Base-by-base conservation (phyloP, 2,797 vertebrate species). In the Gymnopithys bicolor region DNA sequence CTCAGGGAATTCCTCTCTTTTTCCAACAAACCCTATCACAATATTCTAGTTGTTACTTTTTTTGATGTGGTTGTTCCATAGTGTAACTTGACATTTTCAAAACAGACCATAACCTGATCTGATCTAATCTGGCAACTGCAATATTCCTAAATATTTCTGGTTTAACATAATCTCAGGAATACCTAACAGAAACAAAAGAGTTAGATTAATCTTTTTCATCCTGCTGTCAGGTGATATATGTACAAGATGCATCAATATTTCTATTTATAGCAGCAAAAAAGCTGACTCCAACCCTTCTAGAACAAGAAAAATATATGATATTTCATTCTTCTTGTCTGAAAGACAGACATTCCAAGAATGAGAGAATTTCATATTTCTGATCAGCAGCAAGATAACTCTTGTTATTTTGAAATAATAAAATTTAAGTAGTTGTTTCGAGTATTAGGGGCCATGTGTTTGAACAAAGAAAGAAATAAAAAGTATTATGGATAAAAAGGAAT, bases 131-230 rank as follows among this genome's bases (percentile, higher is more conserved):
- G 84, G 45, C 45, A 86, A 37, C 58, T 43, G 19, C 87, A 81
- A 24, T 91, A 69, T 92, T 86, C 37, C 62, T 39, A 75, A 88
- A 75, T 91, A 68, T 83, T 91, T 87, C 32, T 49, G 62, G 32
- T 68, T 86, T 53, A 93, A 75, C 3, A 8, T 60, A 71, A 75
- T 76, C n/a, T 82, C 43, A 85, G 9, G 32, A 63, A 49, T 67
- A 39, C 30, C 45, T 78, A 87, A 56, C 24, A 76, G 62, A 90
- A 88, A 45, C 46, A 88, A 56, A 22, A 73, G 48, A 52, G 49
- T 60, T 74, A 87, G 67, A 66, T 90, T 84, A 59, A 52, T 73
- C 55, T 82, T 81, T 83, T 93, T 87, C 13, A 13, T 84, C 56
- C 53, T n/a, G 28, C 27, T 92, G 28, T 67, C 80, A 51, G 55